Conservation (phyloP, 2,888 invertebrate genomes). For the Cloeon dipterum region DNA sequence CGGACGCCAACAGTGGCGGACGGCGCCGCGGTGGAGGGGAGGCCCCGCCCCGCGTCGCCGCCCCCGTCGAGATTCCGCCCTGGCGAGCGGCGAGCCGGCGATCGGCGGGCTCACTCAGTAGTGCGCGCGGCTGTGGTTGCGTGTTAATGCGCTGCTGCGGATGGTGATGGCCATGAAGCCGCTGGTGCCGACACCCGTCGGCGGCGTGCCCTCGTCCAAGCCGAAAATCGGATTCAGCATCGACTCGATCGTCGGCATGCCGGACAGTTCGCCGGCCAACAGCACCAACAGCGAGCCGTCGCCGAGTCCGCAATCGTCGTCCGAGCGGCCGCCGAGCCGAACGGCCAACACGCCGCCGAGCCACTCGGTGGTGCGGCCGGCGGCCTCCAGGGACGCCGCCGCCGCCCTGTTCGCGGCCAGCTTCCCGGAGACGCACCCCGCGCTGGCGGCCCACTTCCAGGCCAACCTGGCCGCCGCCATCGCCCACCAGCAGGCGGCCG, state of each 20-base stretch:
- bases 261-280: constrained; percentile 2
- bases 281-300: constrained; percentile 7
- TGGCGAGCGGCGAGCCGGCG: no score
- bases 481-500: constrained; percentile 5
- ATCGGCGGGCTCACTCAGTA: background rate
- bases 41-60: background rate
- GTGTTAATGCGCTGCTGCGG: background rate
- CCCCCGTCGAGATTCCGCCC: background rate
- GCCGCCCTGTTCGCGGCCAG: constrained; percentile 25
- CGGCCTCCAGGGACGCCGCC: constrained; percentile 13
- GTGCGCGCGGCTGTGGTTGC: background rate
- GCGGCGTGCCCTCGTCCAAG: constrained; percentile 75
- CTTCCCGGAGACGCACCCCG: constrained; percentile 21
- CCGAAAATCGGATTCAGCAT: constrained; percentile 89
- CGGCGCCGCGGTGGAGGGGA: background rate
- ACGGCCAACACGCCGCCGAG: constrained; percentile 11
- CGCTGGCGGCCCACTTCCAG: constrained; percentile 20
- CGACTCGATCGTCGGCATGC: constrained; percentile 70
- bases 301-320: constrained; percentile 7
- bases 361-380: constrained; percentile 6
- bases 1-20: no score
- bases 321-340: constrained; percentile 11
- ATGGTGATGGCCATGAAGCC: constrained; percentile 53
- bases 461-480: constrained; percentile 2
- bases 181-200: constrained; percentile 81